phyloP scores from a whole-genome alignment of 53 echinoderm and acorn worm genomes.

The Hippasteria phrygiana region DNA sequence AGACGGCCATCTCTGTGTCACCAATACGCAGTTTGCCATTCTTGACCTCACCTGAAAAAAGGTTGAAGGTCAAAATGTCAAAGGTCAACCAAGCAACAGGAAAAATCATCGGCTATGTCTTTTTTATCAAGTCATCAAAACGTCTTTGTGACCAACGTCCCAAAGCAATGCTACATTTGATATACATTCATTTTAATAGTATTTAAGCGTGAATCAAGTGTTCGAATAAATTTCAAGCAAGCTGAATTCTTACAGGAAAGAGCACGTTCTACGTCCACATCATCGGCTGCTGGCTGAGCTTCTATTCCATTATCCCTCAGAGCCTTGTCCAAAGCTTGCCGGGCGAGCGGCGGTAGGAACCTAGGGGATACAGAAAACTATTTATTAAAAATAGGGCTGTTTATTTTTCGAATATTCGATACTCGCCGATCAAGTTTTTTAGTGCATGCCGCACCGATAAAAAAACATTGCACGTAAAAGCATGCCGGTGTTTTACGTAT shows the following conservation, averaged over 20 bases:
- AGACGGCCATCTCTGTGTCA: slow-evolving; percentile 87
- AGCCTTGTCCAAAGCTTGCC: slow-evolving; percentile 85
- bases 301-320: slow-evolving; percentile 82
- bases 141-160: no score
- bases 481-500: no score
- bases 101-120: no score
- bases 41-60: slow-evolving; percentile 82
- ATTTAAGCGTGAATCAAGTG: neutral
- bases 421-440: no score
- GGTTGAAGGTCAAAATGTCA: slow-evolving; percentile 12
- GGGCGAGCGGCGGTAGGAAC: slow-evolving; percentile 84
- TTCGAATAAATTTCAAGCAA: no score
- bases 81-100: slow-evolving; percentile 19
- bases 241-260: slow-evolving; percentile 79
- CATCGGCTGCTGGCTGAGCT: slow-evolving; percentile 63
- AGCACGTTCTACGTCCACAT: slow-evolving; percentile 80
- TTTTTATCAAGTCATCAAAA: no score
- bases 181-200: no score
- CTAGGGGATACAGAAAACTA: slow-evolving; percentile 44
- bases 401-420: no score
- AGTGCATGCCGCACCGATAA: no score
- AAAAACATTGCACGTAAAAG: no score
- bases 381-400: slow-evolving; percentile 10
- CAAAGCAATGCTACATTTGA: no score
- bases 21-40: slow-evolving; percentile 86